Conservation (phyloP, 2,797 vertebrate species). For the Sarcophilus harrisii region DNA sequence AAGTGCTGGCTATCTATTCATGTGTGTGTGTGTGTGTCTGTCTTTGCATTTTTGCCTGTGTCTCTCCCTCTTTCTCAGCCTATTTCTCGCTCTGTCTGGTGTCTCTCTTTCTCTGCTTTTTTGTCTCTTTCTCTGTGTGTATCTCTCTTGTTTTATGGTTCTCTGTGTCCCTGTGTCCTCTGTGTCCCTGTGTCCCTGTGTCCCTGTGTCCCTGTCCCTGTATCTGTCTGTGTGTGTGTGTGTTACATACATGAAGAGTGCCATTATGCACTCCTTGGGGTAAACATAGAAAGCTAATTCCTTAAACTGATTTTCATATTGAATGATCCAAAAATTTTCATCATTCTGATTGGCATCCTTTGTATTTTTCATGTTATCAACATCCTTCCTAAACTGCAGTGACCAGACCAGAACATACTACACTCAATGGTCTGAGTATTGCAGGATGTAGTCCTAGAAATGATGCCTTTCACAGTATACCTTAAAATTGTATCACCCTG, state of each 20-base stretch:
- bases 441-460: not conserved
- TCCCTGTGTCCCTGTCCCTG: too few species aligned
- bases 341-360: not conserved
- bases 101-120: too few species aligned
- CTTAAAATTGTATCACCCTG: not conserved
- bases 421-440: not conserved
- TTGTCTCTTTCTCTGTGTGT: too few species aligned
- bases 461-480: not conserved
- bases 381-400: not conserved
- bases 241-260: not conserved
- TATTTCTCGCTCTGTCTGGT: too few species aligned
- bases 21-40: too few species aligned
- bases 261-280: not conserved
- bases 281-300: not conserved
- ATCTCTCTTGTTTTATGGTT: too few species aligned
- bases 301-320: not conserved
- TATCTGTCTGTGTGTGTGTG: too few species aligned
- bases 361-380: not conserved
- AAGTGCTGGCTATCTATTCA: too few species aligned
- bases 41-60: too few species aligned
- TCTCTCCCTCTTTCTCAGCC: too few species aligned
- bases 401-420: not conserved
- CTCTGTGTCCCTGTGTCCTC: too few species aligned
- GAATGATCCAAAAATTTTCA: not conserved
- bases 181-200: too few species aligned